Evolutionary conservation across 2,888 invertebrate species (phyloP).

Genomic region (Mimachlamys varia): DNA sequence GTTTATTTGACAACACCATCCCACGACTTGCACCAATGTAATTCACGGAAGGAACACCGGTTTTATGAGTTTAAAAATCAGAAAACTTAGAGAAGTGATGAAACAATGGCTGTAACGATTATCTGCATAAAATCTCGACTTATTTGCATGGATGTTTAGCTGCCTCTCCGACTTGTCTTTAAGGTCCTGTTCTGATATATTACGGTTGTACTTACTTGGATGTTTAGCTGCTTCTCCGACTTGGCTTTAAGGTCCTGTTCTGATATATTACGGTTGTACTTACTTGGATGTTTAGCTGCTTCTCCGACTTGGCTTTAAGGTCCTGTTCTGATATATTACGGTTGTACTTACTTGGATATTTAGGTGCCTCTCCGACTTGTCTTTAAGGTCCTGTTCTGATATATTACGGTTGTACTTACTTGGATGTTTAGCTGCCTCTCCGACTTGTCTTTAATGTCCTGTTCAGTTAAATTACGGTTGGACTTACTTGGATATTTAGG

Average conservation of each 20-base stretch:
- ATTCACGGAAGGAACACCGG: no score
- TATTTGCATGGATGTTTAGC: constrained; percentile 70
- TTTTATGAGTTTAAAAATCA: neutral
- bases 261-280: constrained; percentile 59
- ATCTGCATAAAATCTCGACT: neutral
- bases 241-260: constrained; percentile 63
- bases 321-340: constrained; percentile 64
- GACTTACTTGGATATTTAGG: constrained; percentile 68
- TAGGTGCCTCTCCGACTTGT: constrained; percentile 61
- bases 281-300: constrained; percentile 68
- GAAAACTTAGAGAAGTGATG: neutral
- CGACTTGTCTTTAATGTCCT: constrained; percentile 62
- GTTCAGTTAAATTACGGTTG: constrained; percentile 60
- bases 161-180: constrained; percentile 61
- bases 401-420: constrained; percentile 63
- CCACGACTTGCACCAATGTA: no score
- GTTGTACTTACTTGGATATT: constrained; percentile 68
- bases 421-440: constrained; percentile 67
- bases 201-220: constrained; percentile 65
- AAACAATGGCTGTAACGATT: neutral
- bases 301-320: constrained; percentile 61
- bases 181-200: constrained; percentile 65
- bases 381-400: constrained; percentile 63
- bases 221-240: constrained; percentile 63
- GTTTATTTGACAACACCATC: no score